A percentile compares a stretch with the other conserved stretches of the same genome.
Evolutionary conservation across 2,797 vertebrate genomes (phyloP).

Genomic region (Lepus townsendii): DNA sequence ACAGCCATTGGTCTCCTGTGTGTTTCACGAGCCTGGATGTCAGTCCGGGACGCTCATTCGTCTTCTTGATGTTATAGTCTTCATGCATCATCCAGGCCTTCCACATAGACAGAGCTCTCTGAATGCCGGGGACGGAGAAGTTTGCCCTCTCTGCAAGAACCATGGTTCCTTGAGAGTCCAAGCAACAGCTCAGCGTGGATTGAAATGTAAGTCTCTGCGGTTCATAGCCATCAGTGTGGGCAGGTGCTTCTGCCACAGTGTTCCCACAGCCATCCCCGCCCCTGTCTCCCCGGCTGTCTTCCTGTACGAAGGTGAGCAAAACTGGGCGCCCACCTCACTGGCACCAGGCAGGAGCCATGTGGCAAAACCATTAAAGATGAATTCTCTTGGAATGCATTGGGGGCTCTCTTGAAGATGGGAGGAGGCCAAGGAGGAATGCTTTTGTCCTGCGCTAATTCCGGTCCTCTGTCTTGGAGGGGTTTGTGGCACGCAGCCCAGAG

Average conservation of each 20-base stretch:
- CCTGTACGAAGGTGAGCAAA: fast-evolving
- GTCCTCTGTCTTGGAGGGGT: neutral
- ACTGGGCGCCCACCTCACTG: neutral
- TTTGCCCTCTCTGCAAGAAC: neutral
- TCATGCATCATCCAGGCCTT: neutral
- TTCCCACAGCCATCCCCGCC: neutral
- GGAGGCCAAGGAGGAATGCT: neutral
- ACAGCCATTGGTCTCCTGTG: neutral
- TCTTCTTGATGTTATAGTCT: neutral
- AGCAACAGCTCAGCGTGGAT: neutral
- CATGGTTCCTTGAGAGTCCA: neutral
- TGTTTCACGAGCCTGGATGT: neutral
- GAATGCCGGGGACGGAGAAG: neutral
- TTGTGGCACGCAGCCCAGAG: fast-evolving
- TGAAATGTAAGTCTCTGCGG: neutral
- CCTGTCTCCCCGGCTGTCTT: neutral
- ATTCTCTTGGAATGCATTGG: no score
- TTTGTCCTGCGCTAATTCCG: neutral
- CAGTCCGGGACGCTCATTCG: neutral
- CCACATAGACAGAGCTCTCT: neutral
- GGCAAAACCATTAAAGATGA: neutral
- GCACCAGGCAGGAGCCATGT: neutral
- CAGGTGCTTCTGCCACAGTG: neutral
- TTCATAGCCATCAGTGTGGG: neutral
- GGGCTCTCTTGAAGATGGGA: neutral